Conservation (phyloP, 37 sponge, comb jelly and placozoan species). For the Crambe crambe region DNA sequence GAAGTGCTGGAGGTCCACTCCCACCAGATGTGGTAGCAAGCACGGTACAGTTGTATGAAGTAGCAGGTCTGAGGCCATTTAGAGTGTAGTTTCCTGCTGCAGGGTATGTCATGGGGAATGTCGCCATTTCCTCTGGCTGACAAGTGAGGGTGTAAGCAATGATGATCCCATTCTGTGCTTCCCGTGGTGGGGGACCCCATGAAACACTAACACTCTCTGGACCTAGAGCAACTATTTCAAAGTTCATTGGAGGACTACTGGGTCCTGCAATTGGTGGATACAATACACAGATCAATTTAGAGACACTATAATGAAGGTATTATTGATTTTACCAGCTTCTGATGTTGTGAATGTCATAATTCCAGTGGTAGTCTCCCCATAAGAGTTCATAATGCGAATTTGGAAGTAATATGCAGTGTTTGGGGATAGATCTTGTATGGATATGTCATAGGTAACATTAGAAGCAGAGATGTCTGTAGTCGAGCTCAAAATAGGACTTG, state of each 20-base stretch:
- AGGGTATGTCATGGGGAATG: constrained; percentile 4
- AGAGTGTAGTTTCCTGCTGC: neutral
- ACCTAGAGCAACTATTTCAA: neutral
- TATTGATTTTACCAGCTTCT: constrained; percentile 9
- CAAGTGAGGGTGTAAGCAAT: constrained; percentile 16
- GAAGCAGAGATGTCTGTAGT: constrained; percentile 9
- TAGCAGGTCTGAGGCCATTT: constrained; percentile 9
- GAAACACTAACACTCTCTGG: neutral
- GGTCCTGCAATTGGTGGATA: constrained; percentile 10
- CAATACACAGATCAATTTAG: neutral
- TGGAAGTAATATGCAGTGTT: constrained; percentile 31
- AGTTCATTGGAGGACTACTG: constrained; percentile 22
- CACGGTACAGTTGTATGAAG: constrained; percentile 20
- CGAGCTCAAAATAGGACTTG: neutral
- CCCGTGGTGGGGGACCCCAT: constrained; percentile 19
- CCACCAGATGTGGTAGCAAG: constrained; percentile 16
- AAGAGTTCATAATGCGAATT: neutral
- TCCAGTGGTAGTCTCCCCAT: neutral
- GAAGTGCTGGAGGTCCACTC: constrained; percentile 15
- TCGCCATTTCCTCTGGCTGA: neutral
- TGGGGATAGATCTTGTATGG: neutral
- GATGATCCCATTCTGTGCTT: constrained; percentile 22
- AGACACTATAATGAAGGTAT: too few species aligned
- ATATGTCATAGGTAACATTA: neutral
- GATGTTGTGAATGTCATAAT: constrained; percentile 6